These are phyloP conservation scores for Myotis myotis DNA, from an alignment of 2,797 vertebrate genomes.

Conservation along the genomic window DNA sequence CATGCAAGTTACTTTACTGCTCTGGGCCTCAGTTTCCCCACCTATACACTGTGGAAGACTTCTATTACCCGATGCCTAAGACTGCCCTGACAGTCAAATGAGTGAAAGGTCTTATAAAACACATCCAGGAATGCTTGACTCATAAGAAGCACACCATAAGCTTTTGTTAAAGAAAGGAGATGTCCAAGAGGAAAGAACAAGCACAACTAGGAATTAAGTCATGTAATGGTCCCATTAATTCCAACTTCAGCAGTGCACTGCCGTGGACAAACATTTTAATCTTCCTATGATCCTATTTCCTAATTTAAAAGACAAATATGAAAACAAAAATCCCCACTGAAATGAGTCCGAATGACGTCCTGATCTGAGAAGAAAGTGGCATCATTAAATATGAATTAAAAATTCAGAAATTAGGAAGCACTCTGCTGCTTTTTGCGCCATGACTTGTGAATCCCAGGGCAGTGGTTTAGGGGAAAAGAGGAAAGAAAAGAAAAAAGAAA, in stretches of 20 bases:
- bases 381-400: background rate
- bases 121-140: background rate
- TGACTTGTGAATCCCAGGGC: background rate
- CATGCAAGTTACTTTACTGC: background rate
- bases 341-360: background rate
- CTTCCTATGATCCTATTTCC: background rate
- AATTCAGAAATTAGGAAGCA: background rate
- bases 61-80: background rate
- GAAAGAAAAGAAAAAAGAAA: background rate
- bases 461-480: background rate
- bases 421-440: background rate
- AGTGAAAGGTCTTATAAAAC: background rate
- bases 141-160: background rate
- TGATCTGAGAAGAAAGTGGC: background rate
- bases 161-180: background rate
- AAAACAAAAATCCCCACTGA: background rate
- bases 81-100: background rate
- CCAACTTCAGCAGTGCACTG: background rate
- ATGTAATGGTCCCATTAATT: fast-evolving
- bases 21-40: background rate
- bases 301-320: conserved; percentile 9
- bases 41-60: too few relatives aligned
- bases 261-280: background rate
- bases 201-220: background rate
- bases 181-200: background rate